Conservation (phyloP, 23 tunicate genomes). For the Trididemnum clinides region DNA sequence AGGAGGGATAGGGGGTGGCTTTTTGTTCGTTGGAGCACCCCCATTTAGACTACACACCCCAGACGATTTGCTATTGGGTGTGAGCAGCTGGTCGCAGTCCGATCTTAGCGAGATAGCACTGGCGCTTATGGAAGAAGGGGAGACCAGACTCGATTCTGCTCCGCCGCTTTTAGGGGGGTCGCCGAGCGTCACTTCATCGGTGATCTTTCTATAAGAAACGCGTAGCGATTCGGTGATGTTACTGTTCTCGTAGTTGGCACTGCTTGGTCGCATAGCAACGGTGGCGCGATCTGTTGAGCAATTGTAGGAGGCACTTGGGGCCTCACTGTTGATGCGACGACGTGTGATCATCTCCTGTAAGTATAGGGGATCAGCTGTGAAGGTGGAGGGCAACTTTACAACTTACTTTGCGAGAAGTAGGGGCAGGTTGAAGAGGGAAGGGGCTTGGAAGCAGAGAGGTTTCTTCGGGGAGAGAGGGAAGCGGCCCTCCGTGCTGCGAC, state of each 20-base stretch:
- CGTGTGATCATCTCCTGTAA: slow-evolving; percentile 82
- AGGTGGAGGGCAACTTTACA: not conserved
- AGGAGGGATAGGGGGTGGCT: slow-evolving; percentile 48
- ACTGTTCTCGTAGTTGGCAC: slow-evolving; percentile 78
- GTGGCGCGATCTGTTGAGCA: slow-evolving; percentile 41
- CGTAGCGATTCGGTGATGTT: slow-evolving; percentile 58
- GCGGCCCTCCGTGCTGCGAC: slow-evolving; percentile 66
- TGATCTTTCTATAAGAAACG: slow-evolving; percentile 32
- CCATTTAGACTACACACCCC: slow-evolving; percentile 92
- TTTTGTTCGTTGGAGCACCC: slow-evolving; percentile 23
- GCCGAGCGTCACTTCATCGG: not conserved
- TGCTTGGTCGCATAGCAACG: slow-evolving; percentile 21
- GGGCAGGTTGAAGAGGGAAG: slow-evolving; percentile 91
- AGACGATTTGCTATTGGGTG: slow-evolving; percentile 88
- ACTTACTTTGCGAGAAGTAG: slow-evolving; percentile 69
- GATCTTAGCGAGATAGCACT: slow-evolving; percentile 72
- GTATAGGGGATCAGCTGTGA: not conserved
- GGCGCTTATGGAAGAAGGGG: slow-evolving; percentile 23
- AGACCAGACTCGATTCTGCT: not conserved
- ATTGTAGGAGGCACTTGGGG: slow-evolving; percentile 38
- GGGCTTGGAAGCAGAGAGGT: slow-evolving; percentile 1
- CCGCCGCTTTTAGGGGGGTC: not conserved
- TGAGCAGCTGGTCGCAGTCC: slow-evolving; percentile 76
- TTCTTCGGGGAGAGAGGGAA: slow-evolving; percentile 52
- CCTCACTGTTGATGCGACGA: slow-evolving; percentile 82